A percentile compares a stretch with the other conserved stretches of the same genome.
phyloP scores from a whole-genome alignment of 2,888 invertebrate genomes.

The Crepidodera aurea region DNA sequence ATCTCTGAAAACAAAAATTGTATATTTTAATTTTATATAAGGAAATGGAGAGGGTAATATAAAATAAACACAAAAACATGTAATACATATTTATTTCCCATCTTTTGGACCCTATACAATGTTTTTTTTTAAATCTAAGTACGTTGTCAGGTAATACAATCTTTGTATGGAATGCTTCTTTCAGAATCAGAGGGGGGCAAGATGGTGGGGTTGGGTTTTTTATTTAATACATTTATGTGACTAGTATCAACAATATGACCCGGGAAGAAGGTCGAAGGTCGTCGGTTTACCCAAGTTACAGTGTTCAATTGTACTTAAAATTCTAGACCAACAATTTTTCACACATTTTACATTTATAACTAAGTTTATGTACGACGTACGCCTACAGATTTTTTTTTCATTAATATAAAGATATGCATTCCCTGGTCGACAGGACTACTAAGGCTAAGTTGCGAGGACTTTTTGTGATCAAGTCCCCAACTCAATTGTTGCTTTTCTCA shows the following conservation, averaged over 20 bases:
- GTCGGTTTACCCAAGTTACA: slow-evolving; percentile 42
- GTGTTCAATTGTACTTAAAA: slow-evolving; percentile 56
- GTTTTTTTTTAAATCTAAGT: slow-evolving; percentile 68
- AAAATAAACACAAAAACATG: slow-evolving; percentile 30
- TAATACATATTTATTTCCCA: slow-evolving; percentile 75
- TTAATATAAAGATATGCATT: slow-evolving; percentile 62
- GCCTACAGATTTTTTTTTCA: slow-evolving; percentile 57
- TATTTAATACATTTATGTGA: slow-evolving; percentile 60
- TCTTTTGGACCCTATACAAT: slow-evolving; percentile 77
- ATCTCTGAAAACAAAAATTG: no score
- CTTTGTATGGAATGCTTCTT: slow-evolving; percentile 63
- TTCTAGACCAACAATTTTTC: slow-evolving; percentile 59
- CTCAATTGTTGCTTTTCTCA: slow-evolving; percentile 29
- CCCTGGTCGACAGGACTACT: slow-evolving; percentile 61
- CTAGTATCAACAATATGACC: slow-evolving; percentile 61
- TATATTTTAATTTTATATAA: no score
- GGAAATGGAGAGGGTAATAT: not conserved
- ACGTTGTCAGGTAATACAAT: slow-evolving; percentile 67
- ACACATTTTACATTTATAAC: slow-evolving; percentile 61
- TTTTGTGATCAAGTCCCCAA: slow-evolving; percentile 39
- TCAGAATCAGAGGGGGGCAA: slow-evolving; percentile 61
- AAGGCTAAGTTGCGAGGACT: slow-evolving; percentile 57
- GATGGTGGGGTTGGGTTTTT: slow-evolving; percentile 59
- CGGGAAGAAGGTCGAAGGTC: slow-evolving; percentile 27
- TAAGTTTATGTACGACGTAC: slow-evolving; percentile 52